These are phyloP conservation scores for Hypotaenidia okinawae DNA, from an alignment of 2,797 vertebrate species.

Conservation along the genomic window DNA sequence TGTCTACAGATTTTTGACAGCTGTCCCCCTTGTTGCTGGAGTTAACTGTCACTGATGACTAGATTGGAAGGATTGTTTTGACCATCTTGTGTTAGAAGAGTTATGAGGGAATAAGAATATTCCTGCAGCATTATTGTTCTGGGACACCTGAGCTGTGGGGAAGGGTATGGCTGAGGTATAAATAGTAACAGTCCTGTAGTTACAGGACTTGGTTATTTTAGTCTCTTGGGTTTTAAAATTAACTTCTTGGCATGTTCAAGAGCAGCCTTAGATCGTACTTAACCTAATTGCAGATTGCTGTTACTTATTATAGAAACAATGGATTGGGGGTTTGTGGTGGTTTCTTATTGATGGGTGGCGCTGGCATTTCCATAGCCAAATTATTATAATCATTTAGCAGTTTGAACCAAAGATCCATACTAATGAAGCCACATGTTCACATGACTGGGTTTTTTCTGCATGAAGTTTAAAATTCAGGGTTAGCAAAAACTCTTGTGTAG, in stretches of 20 bases:
- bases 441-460: background rate
- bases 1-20: background rate
- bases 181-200: background rate
- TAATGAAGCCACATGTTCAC: background rate
- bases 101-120: background rate
- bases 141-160: background rate
- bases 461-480: background rate
- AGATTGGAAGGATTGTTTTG: background rate
- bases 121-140: background rate
- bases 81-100: background rate
- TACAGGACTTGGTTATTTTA: background rate
- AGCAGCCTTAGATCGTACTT: background rate
- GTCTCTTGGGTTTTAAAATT: background rate
- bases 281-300: background rate
- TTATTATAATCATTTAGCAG: background rate
- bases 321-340: rapidly evolving
- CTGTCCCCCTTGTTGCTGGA: background rate
- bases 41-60: background rate
- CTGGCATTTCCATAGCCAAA: background rate
- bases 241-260: background rate
- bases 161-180: background rate
- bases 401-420: background rate
- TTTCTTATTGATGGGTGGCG: background rate
- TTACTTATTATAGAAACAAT: background rate
- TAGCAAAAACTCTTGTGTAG: background rate